These are phyloP conservation scores for Crambe crambe DNA, from an alignment of 37 sponge, comb jelly and placozoan species.

Conservation along the genomic window DNA sequence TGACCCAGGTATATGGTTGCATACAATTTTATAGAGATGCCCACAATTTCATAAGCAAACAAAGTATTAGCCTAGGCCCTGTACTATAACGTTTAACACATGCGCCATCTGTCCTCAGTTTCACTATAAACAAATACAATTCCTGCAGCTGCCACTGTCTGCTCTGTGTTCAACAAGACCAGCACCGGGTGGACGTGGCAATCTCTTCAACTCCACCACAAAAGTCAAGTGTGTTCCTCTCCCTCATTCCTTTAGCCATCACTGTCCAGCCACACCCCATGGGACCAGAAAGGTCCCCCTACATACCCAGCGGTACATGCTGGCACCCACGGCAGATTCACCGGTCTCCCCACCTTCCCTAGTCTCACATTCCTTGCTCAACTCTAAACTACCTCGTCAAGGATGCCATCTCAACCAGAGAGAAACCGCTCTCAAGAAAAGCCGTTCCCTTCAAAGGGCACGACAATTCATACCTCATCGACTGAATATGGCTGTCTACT, in stretches of 20 bases:
- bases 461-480: constrained; percentile 40
- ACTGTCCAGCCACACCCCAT: not conserved
- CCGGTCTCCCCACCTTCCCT: not conserved
- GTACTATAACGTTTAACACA: no score
- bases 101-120: no score
- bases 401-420: not conserved
- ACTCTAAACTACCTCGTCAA: not conserved
- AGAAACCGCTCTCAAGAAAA: not conserved
- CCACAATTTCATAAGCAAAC: no score
- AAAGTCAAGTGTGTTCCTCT: constrained; percentile 49
- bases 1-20: no score
- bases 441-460: not conserved
- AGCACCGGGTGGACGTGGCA: constrained; percentile 23
- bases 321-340: not conserved
- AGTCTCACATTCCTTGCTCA: constrained; percentile 35
- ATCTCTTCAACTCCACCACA: constrained; percentile 45
- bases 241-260: constrained; percentile 27
- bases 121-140: no score
- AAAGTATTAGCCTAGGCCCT: no score
- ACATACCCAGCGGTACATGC: constrained; percentile 40
- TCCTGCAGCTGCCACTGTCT: constrained; percentile 47
- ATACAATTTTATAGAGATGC: no score
- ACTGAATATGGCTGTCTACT: constrained; percentile 34
- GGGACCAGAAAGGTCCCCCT: constrained; percentile 31
- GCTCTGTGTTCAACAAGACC: constrained; percentile 20